phyloP scores from a whole-genome alignment of 2,888 invertebrate genomes.

The Watsonalla binaria region DNA sequence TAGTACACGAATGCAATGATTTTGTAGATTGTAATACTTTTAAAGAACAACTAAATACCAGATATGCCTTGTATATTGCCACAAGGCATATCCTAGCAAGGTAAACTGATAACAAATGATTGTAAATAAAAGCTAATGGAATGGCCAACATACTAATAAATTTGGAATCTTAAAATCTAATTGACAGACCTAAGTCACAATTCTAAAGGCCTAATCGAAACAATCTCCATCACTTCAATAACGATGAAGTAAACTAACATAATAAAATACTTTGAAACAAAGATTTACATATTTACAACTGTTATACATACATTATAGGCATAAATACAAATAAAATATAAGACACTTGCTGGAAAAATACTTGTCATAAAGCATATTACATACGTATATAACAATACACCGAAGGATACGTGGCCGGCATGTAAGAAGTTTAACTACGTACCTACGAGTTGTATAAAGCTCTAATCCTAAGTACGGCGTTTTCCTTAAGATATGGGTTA shows the following conservation, averaged over 20 bases:
- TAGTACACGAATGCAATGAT: no score
- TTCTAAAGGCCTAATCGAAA: constrained; percentile 3
- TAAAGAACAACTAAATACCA: not conserved
- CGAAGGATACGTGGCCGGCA: no score
- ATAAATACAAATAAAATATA: constrained; percentile 28
- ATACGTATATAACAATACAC: no score
- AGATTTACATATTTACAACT: constrained; percentile 64
- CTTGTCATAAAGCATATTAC: no score
- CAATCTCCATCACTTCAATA: constrained; percentile 10
- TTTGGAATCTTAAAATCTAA: no score
- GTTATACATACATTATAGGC: constrained; percentile 43
- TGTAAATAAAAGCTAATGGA: constrained; percentile 4
- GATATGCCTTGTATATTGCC: no score
- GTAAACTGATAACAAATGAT: not conserved
- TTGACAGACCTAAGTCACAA: no score
- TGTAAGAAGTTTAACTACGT: no score
- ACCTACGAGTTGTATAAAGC: no score
- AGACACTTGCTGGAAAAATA: constrained; percentile 13
- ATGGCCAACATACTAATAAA: not conserved
- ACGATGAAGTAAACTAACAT: not conserved
- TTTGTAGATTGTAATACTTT: not conserved
- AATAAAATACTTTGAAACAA: constrained; percentile 33
- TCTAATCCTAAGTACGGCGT: no score
- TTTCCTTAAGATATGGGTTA: no score
- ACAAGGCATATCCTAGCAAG: no score